Conservation (phyloP, 2,797 vertebrate species). For the Numenius phaeopus region DNA sequence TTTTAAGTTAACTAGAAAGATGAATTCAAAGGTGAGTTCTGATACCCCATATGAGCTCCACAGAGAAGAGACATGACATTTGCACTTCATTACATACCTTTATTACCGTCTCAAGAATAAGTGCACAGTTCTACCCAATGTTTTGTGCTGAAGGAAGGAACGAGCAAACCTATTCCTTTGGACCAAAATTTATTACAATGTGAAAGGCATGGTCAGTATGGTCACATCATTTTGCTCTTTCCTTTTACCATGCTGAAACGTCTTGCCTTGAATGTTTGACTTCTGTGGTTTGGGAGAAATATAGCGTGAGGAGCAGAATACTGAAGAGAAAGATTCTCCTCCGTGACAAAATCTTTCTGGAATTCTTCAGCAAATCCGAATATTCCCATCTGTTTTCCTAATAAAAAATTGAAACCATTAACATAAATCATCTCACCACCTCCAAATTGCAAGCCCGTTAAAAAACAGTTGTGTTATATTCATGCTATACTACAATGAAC, state of each 20-base stretch:
- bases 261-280: not conserved
- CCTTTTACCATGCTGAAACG: not conserved
- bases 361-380: not conserved
- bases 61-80: not conserved
- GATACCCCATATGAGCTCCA: not conserved
- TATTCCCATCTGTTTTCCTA: not conserved
- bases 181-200: not conserved
- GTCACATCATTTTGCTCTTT: not conserved
- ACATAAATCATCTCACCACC: not conserved
- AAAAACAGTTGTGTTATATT: not conserved
- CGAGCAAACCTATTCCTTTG: not conserved
- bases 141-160: not conserved
- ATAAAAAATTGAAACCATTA: not conserved
- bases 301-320: not conserved
- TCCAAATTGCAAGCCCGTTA: not conserved
- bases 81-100: not conserved
- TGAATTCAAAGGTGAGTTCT: not conserved
- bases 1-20: not conserved
- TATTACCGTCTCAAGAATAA: not conserved
- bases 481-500: not conserved
- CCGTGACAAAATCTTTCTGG: not conserved
- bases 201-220: not conserved
- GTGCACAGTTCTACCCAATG: not conserved
- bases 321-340: not conserved
- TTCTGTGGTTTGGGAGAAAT: not conserved